Evolutionary conservation across 1,140 invertebrate species (phyloP), one percentile per base, ranked within the genome.

Genomic region (Conus betulinus): DNA sequence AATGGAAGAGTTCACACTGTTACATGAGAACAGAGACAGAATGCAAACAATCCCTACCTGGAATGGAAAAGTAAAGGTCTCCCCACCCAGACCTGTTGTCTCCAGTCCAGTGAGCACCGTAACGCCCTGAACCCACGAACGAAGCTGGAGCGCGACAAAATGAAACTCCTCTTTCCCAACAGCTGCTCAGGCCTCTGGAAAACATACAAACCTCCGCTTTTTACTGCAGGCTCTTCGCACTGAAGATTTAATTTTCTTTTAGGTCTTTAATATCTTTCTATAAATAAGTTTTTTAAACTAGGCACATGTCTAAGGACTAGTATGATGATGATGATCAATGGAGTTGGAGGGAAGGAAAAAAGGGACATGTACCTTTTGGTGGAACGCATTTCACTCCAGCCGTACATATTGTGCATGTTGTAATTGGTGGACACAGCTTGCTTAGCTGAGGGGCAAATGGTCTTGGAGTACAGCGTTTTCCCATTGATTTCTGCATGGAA

Each of bases 71-170:
- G 82, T 93, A 92, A 85, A 95, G 84, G 89, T 95, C 94, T 85
- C 92, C n/a, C 88, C 91, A 95, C 0, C 88, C 91, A 11, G 95
- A 93, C 81, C 81, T 27, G 88, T 95, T 95, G 88, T 95, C 95
- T 25, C 98, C 98, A 89, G 97, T 97, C 98, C 98, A 99, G 95
- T 99, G 98, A 17, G 97, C 98, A n/a, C 97, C 96, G 95, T 97
- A 98, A 88, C 96, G 95, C 25, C 98, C 98, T 89, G 97, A 96
- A 10, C 98, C 97, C 71, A 97, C 95, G 95, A 97, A 97, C 95
- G 95, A 97, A 99, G 1, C 97, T 97, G 0, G 98, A 97, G 82
- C 98, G 96, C 0, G 97, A 97, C 86, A 99, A 97, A 53, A 98
- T 96, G 93, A 99, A 97, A 23, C 97, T 97, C 88, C 98, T 88